A percentile compares a stretch with the other conserved stretches of the same genome.
Evolutionary conservation across 2,113 vertebrate species (phyloP).

Genomic region (Lycaon pictus): DNA sequence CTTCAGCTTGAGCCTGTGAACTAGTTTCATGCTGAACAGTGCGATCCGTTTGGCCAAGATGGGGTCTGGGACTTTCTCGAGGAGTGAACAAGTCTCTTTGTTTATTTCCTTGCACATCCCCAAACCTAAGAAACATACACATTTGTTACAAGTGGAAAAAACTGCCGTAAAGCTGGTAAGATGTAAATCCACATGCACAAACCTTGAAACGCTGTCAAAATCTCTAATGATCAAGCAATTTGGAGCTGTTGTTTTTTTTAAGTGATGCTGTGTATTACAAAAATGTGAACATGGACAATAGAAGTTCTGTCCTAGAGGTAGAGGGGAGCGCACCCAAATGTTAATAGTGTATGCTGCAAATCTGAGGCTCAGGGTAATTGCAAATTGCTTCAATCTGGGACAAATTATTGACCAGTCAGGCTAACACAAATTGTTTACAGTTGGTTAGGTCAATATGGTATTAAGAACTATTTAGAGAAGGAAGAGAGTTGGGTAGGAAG

Average conservation of each 20-base stretch:
- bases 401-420: constrained; percentile 59
- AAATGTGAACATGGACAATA: constrained; percentile 7
- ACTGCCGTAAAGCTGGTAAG: background rate
- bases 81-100: constrained; percentile 40
- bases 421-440: constrained; percentile 66
- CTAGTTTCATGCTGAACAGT: constrained; percentile 34
- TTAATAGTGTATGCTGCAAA: background rate
- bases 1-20: constrained; percentile 62
- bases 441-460: constrained; percentile 58
- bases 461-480: constrained; percentile 31
- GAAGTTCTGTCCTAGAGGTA: background rate
- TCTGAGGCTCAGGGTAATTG: background rate
- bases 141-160: constrained; percentile 2
- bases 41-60: constrained; percentile 17
- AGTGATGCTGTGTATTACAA: background rate
- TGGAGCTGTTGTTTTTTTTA: background rate
- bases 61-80: constrained; percentile 33
- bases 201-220: background rate
- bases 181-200: constrained; percentile 2
- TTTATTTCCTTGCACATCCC: constrained; percentile 43
- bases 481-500: constrained; percentile 46
- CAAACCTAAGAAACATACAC: background rate
- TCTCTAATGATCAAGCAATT: background rate
- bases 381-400: constrained; percentile 53
- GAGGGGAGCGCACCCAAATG: background rate